phyloP scores from a whole-genome alignment of 2,797 vertebrate genomes.

The Thripadectes ignobilis region DNA sequence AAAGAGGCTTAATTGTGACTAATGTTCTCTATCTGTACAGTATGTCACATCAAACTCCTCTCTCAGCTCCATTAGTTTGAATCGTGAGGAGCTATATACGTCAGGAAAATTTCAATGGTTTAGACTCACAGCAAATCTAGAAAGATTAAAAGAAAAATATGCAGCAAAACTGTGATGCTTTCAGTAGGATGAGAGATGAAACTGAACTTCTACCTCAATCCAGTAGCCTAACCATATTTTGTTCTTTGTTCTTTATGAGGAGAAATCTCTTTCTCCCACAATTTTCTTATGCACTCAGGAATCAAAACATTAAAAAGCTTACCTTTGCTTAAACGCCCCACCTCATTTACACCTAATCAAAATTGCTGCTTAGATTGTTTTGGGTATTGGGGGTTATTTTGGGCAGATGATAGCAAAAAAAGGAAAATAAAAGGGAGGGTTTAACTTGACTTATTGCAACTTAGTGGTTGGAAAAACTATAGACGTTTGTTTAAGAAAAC shows the following conservation, averaged over 20 bases:
- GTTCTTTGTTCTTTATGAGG: background rate
- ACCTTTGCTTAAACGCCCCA: background rate
- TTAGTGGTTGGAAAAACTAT: background rate
- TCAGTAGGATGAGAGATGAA: background rate
- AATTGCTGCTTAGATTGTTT: background rate
- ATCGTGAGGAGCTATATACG: background rate
- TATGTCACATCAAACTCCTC: background rate
- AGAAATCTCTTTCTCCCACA: background rate
- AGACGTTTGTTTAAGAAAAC: background rate
- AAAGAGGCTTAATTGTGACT: conserved; percentile 17
- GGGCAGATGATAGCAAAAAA: background rate
- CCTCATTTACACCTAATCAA: background rate
- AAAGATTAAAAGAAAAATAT: background rate
- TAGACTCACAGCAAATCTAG: background rate
- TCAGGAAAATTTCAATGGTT: background rate
- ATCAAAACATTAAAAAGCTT: background rate
- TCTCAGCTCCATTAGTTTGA: background rate
- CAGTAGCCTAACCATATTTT: background rate
- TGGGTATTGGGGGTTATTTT: background rate
- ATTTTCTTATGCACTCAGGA: background rate
- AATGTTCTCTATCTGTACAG: background rate
- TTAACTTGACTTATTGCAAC: background rate
- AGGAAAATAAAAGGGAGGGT: background rate
- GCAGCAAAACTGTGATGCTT: background rate
- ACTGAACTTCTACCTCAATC: background rate